Evolutionary conservation across 2,888 invertebrate species (phyloP), one percentile per base, ranked within the genome.

Genomic region (Metallyticus violacea): DNA sequence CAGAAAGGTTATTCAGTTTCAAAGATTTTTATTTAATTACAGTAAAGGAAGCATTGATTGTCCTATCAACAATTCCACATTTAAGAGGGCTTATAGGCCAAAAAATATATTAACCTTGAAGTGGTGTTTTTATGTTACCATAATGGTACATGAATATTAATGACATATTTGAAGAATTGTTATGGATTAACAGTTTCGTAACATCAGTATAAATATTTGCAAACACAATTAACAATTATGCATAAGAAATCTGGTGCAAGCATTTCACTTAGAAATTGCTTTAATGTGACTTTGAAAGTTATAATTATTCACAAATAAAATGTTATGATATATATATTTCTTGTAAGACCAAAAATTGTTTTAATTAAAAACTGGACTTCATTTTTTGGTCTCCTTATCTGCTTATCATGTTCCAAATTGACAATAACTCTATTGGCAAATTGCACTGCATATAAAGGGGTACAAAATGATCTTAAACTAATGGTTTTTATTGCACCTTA

Each of bases 51-150:
- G 77, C 28, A 83, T 28, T 83, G 83, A 83, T 83, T 83, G 83
- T 83, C 83, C 28, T 83, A 77, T 29, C 77, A 83, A 77, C 77
- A 83, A 77, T 77, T 27, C 83, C 83, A 77, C 83, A 83, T 82
- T 22, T 25, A 26, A 83, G 83, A 77, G 77, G 83, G 77, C 76
- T 77, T 77, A 83, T 83, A 83, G 77, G 83, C 83, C 83, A 83
- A 83, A 83, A 83, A 29, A 62, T 28, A 28, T 26, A 26, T 82
- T 26, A 82, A 62, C 6, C 22, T 82, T 62, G 9, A 81, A 62
- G 22, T 82, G 82, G 82, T 82, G 82, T 82, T 82, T 27, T 62
- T 82, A 76, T 22, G 6, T 26, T 25, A 29, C n/a, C 26, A 40
- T 26, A 81, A 25, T 22, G 62, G 62, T 25, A 62, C 40, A 25